Base-by-base conservation (phyloP, 2,113 vertebrate species). In the Engraulis encrasicolus region DNA sequence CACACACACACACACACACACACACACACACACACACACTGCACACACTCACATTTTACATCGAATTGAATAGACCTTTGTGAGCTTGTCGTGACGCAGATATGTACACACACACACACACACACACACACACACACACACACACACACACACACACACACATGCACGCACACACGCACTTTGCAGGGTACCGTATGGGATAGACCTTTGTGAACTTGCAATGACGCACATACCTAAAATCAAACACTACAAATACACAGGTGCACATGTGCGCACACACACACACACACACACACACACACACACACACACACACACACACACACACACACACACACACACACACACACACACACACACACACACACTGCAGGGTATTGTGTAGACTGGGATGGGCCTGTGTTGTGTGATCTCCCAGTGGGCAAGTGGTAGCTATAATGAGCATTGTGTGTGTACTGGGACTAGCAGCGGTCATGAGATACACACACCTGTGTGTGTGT, bases 251-350 rank as follows among this genome's bases (percentile, higher is more conserved):
- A 74, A 23, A 74, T 31, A 74, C n/a, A 61, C 52, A 61, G n/a
- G 27, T 23, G 27, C 58, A 61, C 58, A 61, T 23, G 11, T 23
- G 27, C 58, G 27, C 58, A 27, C 58, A 27, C 58, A 61, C 58
- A 61, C 58, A 61, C 66, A 74, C 27, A 31, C 31, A 31, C 2
- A 34, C 27, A 14, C 7, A 14, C 66, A 71, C 66, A 71, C 31
- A 74, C 66, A 74, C 66, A 74, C 66, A 27, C 27, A 31, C 54
- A 66, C 27, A 74, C 66, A 74, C 66, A 74, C 66, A 74, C n/a
- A 61, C 52, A 61, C 58, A 61, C 58, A 61, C 58, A 61, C 58
- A 61, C 58, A 27, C 58, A 61, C 58, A 61, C 58, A 27, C 58
- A 23, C 20, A 61, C 58, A 27, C 58, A 61, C 58, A 23, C 58